Percentiles rank a stretch among this genome's conserved stretches.
Evolutionary conservation across 2,797 vertebrate species (phyloP).

Genomic region (Arctocebus calabarensis): DNA sequence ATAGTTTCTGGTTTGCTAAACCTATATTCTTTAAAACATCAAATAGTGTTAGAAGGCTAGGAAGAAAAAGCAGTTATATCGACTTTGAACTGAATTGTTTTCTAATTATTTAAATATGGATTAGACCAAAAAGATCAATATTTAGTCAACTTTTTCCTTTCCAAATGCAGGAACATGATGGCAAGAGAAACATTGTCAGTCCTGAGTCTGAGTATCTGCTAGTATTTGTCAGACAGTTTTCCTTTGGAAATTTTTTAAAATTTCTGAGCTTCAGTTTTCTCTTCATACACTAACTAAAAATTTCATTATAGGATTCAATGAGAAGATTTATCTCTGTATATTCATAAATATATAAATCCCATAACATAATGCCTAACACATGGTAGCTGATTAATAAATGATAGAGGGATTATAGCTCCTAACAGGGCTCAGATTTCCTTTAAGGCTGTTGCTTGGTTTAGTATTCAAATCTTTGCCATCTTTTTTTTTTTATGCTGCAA

Average conservation of each 20-base stretch:
- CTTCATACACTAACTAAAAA: not conserved
- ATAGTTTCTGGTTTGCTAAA: not conserved
- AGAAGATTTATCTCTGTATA: not conserved
- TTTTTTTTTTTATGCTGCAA: not conserved
- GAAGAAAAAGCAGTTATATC: not conserved
- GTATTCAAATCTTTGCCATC: not conserved
- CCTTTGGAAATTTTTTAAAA: not conserved
- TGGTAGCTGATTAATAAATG: not conserved
- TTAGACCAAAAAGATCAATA: not conserved
- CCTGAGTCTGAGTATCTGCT: not conserved
- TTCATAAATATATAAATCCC: not conserved
- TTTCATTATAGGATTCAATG: not conserved
- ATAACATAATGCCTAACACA: not conserved
- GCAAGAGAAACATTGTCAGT: fast-evolving
- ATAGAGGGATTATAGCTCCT: not conserved
- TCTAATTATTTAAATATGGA: not conserved
- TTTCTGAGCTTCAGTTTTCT: not conserved
- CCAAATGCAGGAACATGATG: not conserved
- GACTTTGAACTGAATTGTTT: not conserved
- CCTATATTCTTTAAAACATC: not conserved
- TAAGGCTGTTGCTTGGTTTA: not conserved
- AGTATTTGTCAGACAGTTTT: not conserved
- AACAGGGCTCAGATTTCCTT: not conserved
- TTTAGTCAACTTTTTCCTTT: not conserved
- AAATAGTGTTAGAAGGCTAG: not conserved